Base-by-base conservation (phyloP, 2,797 vertebrate genomes). In the Florisuga fusca region DNA sequence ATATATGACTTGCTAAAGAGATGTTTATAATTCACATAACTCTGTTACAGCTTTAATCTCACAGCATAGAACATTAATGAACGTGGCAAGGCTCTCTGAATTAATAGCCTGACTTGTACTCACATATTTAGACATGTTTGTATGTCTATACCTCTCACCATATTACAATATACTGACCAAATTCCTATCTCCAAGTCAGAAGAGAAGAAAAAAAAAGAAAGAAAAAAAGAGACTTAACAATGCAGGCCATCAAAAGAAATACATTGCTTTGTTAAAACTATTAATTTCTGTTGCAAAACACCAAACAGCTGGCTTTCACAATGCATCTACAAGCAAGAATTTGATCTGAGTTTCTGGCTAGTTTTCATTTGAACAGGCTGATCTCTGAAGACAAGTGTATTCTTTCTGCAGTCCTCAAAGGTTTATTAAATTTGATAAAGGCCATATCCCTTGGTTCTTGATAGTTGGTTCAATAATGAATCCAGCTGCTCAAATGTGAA, bases 21-120 rank as follows among this genome's bases (percentile, higher is more conserved):
- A 96, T 97, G 96, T 96, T 97, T 97, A 96, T 97, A 97, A 96
- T 97, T 96, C 96, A 62, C 79, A 17, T 97, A 97, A 97, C 96
- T 96, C 93, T 78, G 96, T 97, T 97, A 96, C 54, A 78, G 96
- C 95, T 97, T 97, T 97, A 95, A 97, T 97, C 86, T 96, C 91
- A 46, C 93, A 93, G 94, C 73, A 50, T 8, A 92, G 83, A 90
- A 79, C 93, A 96, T 96, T 94, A 91, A 95, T 96, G 94, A 96
- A 97, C 87, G 95, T 93, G 95, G 95, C 93, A 95, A 94, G 85
- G 93, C 43, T 36, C 71, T 93, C 85, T 78, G 51, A 72, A 82
- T 97, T 96, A 97, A 97, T 89, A 94, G 94, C 59, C 94, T 95
- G 93, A 94, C 95, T 94, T 94, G 95, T 96, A 94, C 78, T 93